These are phyloP conservation scores for Drosophila mercatorum DNA, from an alignment of 2,888 invertebrate species.

Conservation along the genomic window DNA sequence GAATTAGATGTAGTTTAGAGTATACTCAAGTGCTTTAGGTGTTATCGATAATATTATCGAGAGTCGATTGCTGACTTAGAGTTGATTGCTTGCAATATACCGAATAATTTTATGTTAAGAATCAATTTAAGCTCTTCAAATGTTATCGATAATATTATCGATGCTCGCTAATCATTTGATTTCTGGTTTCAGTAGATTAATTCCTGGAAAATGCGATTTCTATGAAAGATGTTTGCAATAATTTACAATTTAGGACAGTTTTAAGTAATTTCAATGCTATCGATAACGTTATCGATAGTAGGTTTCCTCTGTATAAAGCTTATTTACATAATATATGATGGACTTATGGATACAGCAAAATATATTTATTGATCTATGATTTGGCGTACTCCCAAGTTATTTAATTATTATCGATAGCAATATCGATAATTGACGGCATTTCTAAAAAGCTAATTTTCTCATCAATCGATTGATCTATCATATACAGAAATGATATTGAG, in stretches of 20 bases:
- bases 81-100: neutral
- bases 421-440: neutral
- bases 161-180: too few species aligned
- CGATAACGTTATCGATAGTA: neutral
- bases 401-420: neutral
- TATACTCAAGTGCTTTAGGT: too few species aligned
- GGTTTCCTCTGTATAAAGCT: neutral
- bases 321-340: neutral
- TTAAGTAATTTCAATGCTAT: neutral
- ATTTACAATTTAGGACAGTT: neutral
- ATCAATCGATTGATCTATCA: neutral
- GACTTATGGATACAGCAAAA: neutral
- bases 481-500: neutral
- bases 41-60: slow-evolving; percentile 7
- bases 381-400: too few species aligned
- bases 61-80: neutral
- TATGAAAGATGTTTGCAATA: neutral
- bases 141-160: too few species aligned
- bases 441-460: accelerated
- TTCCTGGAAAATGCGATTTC: too few species aligned
- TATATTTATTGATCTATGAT: too few species aligned
- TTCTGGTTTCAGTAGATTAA: neutral
- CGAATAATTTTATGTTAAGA: too few species aligned
- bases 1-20: too few species aligned
- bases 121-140: too few species aligned